Evolutionary conservation across 1,140 invertebrate species (phyloP).

Genomic region (Pemphigus obesinymphae): DNA sequence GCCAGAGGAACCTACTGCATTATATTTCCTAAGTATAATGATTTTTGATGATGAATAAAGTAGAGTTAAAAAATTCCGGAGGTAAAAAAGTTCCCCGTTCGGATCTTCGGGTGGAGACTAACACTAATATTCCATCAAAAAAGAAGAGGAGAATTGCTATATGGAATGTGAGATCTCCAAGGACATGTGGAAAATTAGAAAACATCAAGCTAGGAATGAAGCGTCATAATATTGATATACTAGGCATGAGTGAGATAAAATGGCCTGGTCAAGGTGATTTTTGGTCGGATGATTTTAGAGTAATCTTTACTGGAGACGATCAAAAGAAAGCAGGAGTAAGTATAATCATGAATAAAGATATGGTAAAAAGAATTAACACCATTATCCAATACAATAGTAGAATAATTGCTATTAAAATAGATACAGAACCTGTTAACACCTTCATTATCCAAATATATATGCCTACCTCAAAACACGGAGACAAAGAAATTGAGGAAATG

Average conservation of each 20-base stretch:
- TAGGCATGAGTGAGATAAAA: too few relatives aligned
- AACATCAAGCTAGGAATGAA: background rate
- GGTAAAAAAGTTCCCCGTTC: too few relatives aligned
- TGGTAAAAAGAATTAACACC: background rate
- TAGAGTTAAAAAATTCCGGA: too few relatives aligned
- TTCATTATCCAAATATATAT: too few relatives aligned
- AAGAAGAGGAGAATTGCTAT: background rate
- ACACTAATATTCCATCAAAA: too few relatives aligned
- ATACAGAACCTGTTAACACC: too few relatives aligned
- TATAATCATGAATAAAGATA: background rate
- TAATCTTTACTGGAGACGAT: background rate
- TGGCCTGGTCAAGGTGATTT: too few relatives aligned
- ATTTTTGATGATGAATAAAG: too few relatives aligned
- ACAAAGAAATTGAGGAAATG: slow-evolving; percentile 35
- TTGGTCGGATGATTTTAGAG: too few relatives aligned
- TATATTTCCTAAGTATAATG: too few relatives aligned
- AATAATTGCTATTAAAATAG: slow-evolving; percentile 3
- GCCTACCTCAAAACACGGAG: slow-evolving; percentile 19
- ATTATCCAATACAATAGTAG: background rate
- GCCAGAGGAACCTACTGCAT: too few relatives aligned
- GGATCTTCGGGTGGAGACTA: too few relatives aligned
- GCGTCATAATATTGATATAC: background rate
- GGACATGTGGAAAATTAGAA: background rate
- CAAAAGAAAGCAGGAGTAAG: background rate
- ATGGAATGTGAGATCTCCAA: background rate